Evolutionary conservation across 2,888 invertebrate genomes (phyloP), one percentile per base, ranked within the genome.

Genomic region (Notodonta dromedarius): DNA sequence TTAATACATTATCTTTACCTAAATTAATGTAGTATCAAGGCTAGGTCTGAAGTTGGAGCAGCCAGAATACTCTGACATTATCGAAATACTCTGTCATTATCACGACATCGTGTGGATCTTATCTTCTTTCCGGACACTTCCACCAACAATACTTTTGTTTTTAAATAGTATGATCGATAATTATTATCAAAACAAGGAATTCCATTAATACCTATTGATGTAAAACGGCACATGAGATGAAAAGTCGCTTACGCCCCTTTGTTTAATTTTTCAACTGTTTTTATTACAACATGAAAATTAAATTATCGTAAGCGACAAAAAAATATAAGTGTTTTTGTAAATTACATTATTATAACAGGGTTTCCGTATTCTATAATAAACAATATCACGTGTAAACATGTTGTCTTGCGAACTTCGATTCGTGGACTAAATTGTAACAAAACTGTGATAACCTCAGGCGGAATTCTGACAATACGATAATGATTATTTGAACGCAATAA

Each of bases 401-500:
- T 16, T 14, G 50, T 50, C 50, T 48, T 16, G 11, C 16, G 14
- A 16, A 16, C 16, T 50, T 12, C 11, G 16, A 50, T 50, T 50
- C 11, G 16, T 50, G 7, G 8, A 13, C 24, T 50, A 46, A 46
- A 59, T 51, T 60, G n/a, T 57, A 44, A 40, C 16, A 42, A 46
- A 35, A 35, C 7, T 6, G 6, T 50, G 14, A 39, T n/a, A 42
- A 44, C 8, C 14, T 14, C 16, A 56, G 9, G 16, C 24, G 46
- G 32, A 57, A 54, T 60, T n/a, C 57, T 71, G 53, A 4, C 11
- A 39, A 54, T 53, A 52, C 60, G 52, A 53, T 55, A 51, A 40
- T 35, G 53, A 46, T n/a, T n/a, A 13, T 11, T 9, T n/a, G 4
- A n/a, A 9, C 5, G 2, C 35, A 35, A 35, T 7, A 35, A 6